A percentile compares a stretch with the other conserved stretches of the same genome.
These are phyloP conservation scores for Aethes cnicana DNA, from an alignment of 2,888 invertebrate genomes.

Conservation along the genomic window DNA sequence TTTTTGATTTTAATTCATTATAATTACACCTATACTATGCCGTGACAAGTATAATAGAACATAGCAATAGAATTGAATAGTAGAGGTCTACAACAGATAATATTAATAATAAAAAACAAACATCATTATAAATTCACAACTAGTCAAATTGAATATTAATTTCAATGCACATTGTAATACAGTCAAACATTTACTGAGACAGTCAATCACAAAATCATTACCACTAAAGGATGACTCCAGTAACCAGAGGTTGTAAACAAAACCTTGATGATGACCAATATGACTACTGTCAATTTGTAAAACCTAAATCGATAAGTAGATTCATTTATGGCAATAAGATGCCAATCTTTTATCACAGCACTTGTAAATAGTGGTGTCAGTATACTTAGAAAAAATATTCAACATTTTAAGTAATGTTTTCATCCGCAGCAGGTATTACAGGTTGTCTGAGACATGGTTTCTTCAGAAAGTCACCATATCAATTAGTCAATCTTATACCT, in stretches of 20 bases:
- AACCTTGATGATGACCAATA: slow-evolving; percentile 17
- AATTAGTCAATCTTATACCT: slow-evolving; percentile 27
- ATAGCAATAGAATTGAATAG: slow-evolving; percentile 28
- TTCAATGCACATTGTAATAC: slow-evolving; percentile 25
- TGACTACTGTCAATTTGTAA: slow-evolving; percentile 16
- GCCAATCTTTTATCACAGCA: slow-evolving; percentile 73
- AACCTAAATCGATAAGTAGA: slow-evolving; percentile 23
- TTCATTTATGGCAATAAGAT: slow-evolving; percentile 51
- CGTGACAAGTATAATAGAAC: slow-evolving; percentile 29
- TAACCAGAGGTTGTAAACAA: slow-evolving; percentile 14
- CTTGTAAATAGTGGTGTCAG: slow-evolving; percentile 69
- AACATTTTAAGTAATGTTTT: slow-evolving; percentile 43
- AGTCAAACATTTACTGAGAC: slow-evolving; percentile 18
- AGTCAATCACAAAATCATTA: slow-evolving; percentile 17
- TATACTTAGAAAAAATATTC: slow-evolving; percentile 59
- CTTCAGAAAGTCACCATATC: slow-evolving; percentile 48
- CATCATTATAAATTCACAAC: slow-evolving; percentile 20
- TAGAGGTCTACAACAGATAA: slow-evolving; percentile 25
- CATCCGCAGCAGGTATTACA: slow-evolving; percentile 51
- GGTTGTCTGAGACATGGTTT: slow-evolving; percentile 53
- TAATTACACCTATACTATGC: slow-evolving; percentile 28
- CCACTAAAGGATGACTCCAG: slow-evolving; percentile 25
- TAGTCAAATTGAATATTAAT: slow-evolving; percentile 21
- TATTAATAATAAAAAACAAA: slow-evolving; percentile 26
- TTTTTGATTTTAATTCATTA: slow-evolving; percentile 20